phyloP scores from a whole-genome alignment of 2,113 vertebrate genomes.

The Burhinus oedicnemus region DNA sequence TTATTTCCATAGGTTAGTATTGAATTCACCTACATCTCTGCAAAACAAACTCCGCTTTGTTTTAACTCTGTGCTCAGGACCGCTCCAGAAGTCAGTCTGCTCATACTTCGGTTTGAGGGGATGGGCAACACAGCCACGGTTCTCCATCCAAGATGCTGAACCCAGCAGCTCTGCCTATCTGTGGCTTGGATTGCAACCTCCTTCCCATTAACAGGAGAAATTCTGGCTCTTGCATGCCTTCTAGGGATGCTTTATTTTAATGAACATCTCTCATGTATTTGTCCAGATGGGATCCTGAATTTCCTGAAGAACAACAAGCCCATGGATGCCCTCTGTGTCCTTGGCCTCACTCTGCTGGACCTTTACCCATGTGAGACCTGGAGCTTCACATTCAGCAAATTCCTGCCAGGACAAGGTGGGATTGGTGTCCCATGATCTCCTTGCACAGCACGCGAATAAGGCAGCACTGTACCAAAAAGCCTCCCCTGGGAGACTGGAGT shows the following conservation, averaged over 20 bases:
- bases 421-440: not conserved
- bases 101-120: not conserved
- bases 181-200: not conserved
- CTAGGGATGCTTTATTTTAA: not conserved
- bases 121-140: not conserved
- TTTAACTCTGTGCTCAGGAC: not conserved
- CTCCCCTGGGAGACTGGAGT: not conserved
- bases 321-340: constrained; percentile 75
- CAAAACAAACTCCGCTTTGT: not conserved
- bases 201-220: not conserved
- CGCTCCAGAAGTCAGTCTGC: not conserved
- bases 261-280: not conserved
- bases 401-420: constrained; percentile 76
- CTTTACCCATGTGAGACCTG: constrained; percentile 78
- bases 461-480: not conserved
- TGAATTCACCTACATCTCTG: not conserved
- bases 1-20: not conserved
- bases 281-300: constrained; percentile 75
- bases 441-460: not conserved
- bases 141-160: not conserved
- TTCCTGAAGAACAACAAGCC: constrained; percentile 80
- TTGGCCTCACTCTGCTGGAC: constrained; percentile 77
- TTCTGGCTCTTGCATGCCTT: not conserved
- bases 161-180: not conserved
- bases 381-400: constrained; percentile 78